A percentile compares a stretch with the other conserved stretches of the same genome.
phyloP scores from a whole-genome alignment of 2,113 vertebrate species.

The Cryptotis parvus region DNA sequence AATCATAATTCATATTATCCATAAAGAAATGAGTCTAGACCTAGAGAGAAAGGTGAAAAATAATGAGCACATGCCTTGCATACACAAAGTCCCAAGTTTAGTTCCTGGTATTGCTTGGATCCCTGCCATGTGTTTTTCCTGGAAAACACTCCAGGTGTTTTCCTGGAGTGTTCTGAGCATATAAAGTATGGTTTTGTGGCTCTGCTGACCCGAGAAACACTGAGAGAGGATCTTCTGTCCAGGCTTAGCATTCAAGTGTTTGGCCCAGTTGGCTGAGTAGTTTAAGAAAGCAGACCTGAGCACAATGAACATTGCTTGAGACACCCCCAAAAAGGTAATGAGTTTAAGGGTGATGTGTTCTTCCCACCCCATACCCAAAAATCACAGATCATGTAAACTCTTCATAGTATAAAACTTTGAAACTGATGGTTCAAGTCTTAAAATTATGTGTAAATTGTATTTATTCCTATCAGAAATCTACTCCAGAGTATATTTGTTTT shows the following conservation, averaged over 20 bases:
- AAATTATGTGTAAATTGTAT: conserved; percentile 1
- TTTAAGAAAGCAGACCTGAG: too few relatives aligned
- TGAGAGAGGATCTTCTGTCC: background rate
- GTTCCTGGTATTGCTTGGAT: background rate
- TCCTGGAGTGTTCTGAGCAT: too few relatives aligned
- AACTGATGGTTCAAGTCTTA: conserved; percentile 17
- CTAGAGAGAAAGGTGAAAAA: background rate
- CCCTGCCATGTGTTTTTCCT: too few relatives aligned
- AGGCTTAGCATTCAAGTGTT: too few relatives aligned
- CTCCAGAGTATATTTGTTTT: conserved; percentile 19
- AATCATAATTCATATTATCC: background rate
- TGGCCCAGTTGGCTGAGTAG: too few relatives aligned
- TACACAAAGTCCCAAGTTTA: background rate
- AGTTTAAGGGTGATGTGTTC: background rate
- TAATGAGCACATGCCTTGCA: background rate
- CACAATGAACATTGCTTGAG: too few relatives aligned
- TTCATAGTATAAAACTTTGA: conserved; percentile 30
- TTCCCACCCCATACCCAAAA: background rate
- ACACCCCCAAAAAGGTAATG: background rate
- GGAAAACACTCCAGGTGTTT: too few relatives aligned
- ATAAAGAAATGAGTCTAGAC: background rate
- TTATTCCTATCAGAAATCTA: conserved; percentile 16
- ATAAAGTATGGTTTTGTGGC: too few relatives aligned
- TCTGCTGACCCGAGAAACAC: too few relatives aligned
- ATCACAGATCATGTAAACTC: background rate